Evolutionary conservation across 2,797 vertebrate species (phyloP).

Genomic region (Cuculus canorus): DNA sequence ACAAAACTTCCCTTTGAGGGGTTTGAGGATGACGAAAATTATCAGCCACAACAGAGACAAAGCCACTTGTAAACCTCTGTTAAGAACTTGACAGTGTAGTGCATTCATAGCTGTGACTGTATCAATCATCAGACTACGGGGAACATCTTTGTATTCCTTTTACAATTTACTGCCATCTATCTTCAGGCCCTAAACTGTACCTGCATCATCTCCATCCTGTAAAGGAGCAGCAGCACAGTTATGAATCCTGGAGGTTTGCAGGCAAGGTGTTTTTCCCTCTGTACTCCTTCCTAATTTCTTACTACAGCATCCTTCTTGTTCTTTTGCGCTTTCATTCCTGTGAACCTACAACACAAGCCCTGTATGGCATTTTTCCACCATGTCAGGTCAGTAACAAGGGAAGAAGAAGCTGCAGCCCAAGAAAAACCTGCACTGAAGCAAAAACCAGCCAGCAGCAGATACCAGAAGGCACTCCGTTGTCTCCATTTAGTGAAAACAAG

Average conservation of each 20-base stretch:
- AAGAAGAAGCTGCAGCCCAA: not conserved
- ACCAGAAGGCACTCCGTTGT: fast-evolving
- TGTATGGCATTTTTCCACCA: not conserved
- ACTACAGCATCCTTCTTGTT: not conserved
- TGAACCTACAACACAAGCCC: not conserved
- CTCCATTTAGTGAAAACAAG: not conserved
- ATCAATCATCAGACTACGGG: not conserved
- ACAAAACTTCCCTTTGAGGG: not conserved
- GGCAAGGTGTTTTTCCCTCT: not conserved
- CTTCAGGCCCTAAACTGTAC: not conserved
- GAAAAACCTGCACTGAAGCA: too few relatives aligned
- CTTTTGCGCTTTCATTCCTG: not conserved
- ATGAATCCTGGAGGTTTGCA: not conserved
- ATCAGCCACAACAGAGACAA: not conserved
- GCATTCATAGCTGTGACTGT: fast-evolving
- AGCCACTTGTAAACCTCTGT: not conserved
- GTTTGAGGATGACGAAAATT: not conserved
- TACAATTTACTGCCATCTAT: not conserved
- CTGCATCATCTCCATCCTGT: not conserved
- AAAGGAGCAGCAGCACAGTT: not conserved
- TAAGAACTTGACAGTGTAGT: not conserved
- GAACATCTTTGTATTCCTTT: not conserved
- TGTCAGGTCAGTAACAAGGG: not conserved
- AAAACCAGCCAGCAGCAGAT: fast-evolving
- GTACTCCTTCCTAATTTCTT: not conserved